These are phyloP conservation scores for Leptopilina boulardi DNA, from an alignment of 1,140 invertebrate species.

Conservation along the genomic window DNA sequence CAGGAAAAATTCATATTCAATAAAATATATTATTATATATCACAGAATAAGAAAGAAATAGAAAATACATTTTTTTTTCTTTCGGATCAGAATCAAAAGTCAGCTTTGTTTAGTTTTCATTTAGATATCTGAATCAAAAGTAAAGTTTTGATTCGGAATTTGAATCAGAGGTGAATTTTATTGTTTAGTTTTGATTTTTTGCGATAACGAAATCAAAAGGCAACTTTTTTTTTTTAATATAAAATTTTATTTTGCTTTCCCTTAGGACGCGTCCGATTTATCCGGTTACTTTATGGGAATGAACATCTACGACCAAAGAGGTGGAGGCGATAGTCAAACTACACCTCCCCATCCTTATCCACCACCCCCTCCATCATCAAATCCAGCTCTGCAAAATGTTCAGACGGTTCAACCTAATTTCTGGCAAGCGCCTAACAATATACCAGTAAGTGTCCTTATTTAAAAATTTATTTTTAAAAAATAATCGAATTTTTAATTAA, in stretches of 20 bases:
- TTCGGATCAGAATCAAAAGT: too few relatives aligned
- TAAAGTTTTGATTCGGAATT: too few relatives aligned
- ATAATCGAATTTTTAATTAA: neutral
- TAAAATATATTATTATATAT: too few relatives aligned
- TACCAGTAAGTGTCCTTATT: constrained; percentile 57
- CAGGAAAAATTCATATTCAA: too few relatives aligned
- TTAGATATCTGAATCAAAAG: too few relatives aligned
- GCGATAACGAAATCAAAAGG: too few relatives aligned
- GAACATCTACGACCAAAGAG: constrained; percentile 71
- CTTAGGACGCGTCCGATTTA: constrained; percentile 68
- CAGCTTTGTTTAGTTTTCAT: too few relatives aligned
- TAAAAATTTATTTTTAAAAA: neutral
- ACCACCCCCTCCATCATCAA: constrained; percentile 62
- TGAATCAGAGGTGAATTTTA: too few relatives aligned
- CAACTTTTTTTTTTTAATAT: constrained; percentile 37
- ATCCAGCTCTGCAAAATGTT: constrained; percentile 61
- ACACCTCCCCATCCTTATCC: constrained; percentile 66
- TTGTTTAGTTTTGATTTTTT: too few relatives aligned
- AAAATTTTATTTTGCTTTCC: constrained; percentile 26
- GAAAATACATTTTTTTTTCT: too few relatives aligned
- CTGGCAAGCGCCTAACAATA: constrained; percentile 70
- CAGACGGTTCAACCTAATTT: constrained; percentile 67
- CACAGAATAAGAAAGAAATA: too few relatives aligned
- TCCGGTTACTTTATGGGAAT: constrained; percentile 73
- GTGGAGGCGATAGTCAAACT: constrained; percentile 62